Base-by-base conservation (phyloP, 37 sponge, comb jelly and placozoan species). In the Hexactinellida sp. region DNA sequence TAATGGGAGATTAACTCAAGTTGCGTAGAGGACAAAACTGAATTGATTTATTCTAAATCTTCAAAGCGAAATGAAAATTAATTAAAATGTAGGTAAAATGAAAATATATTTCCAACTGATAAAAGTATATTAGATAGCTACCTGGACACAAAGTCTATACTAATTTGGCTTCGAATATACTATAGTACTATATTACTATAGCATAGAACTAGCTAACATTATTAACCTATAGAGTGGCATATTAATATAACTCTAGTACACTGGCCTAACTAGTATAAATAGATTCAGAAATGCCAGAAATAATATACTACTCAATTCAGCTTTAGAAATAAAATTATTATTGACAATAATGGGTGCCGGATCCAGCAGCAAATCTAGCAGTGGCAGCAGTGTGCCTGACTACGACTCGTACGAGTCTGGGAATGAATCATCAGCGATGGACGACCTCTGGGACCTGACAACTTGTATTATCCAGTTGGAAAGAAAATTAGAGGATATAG, bases 291-390 rank as follows among this genome's bases (percentile, higher is more conserved):
- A 63, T 32, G 13, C 19, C 3, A 28, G 34, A 25, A n/a, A 25
- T 63, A 10, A 63, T 63, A 63, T 25, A 16, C 13, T 13, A 41
- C 5, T 41, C 47, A n/a, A n/a, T n/a, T n/a, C n/a, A n/a, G n/a
- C n/a, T n/a, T n/a, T 47, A 19, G 21, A 7, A 10, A 63, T 63
- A 63, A 21, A 63, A 21, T 25, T 63, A 25, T 63, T 63, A 25
- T 23, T 10, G 21, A n/a, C 25, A 21, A 63, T 25, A 63, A 63
- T 63, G 76, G 76, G 76, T 21, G 76, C 76, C 3, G 76, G 76
- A 63, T n/a, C 5, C 28, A 63, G 76, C 76, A 63, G 76, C 30
- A 63, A 63, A n/a, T 63, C 76, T 63, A 63, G 76, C 76, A 63
- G 19, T 25, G 76, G 76, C 13, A 63, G 76, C 76, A 63, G 76